Conservation (phyloP, 2,888 invertebrate genomes). For the Cerastis leucographa region DNA sequence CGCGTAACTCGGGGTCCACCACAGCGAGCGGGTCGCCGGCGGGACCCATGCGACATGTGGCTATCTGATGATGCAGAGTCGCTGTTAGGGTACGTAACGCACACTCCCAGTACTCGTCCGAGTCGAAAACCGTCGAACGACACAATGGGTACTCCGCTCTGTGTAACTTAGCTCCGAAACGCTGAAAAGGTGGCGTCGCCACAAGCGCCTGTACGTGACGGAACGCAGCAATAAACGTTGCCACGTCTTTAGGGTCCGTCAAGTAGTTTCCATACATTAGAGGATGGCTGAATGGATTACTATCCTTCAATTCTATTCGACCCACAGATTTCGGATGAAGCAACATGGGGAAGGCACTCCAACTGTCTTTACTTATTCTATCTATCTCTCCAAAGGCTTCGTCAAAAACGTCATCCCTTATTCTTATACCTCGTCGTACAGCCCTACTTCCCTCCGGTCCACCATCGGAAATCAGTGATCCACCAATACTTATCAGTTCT, state of each 20-base stretch:
- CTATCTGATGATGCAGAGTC: slow-evolving; percentile 92
- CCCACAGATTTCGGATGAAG: slow-evolving; percentile 94
- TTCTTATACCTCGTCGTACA: slow-evolving; percentile 89
- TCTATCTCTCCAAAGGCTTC: slow-evolving; percentile 90
- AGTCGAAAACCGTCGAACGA: slow-evolving; percentile 84
- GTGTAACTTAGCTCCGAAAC: slow-evolving; percentile 89
- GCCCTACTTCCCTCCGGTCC: slow-evolving; percentile 81
- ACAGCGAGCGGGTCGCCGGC: slow-evolving; percentile 91
- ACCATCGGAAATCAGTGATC: slow-evolving; percentile 92
- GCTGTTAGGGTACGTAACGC: slow-evolving; percentile 91
- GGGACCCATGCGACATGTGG: slow-evolving; percentile 94
- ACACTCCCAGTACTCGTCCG: slow-evolving; percentile 94
- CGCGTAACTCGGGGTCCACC: slow-evolving; percentile 91
- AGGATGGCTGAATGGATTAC: slow-evolving; percentile 94
- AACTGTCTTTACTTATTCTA: slow-evolving; percentile 87
- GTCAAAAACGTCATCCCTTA: slow-evolving; percentile 90
- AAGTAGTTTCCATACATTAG: slow-evolving; percentile 96
- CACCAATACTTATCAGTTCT: slow-evolving; percentile 92
- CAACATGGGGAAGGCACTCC: slow-evolving; percentile 92
- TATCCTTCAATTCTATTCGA: slow-evolving; percentile 92
- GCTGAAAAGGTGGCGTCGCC: slow-evolving; percentile 91
- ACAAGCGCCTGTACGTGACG: slow-evolving; percentile 91
- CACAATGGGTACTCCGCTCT: slow-evolving; percentile 90
- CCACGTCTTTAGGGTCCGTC: slow-evolving; percentile 91
- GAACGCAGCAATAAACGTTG: slow-evolving; percentile 91